Evolutionary conservation across 2,797 vertebrate genomes (phyloP).

Genomic region (Microctenopoma steveboyesi): DNA sequence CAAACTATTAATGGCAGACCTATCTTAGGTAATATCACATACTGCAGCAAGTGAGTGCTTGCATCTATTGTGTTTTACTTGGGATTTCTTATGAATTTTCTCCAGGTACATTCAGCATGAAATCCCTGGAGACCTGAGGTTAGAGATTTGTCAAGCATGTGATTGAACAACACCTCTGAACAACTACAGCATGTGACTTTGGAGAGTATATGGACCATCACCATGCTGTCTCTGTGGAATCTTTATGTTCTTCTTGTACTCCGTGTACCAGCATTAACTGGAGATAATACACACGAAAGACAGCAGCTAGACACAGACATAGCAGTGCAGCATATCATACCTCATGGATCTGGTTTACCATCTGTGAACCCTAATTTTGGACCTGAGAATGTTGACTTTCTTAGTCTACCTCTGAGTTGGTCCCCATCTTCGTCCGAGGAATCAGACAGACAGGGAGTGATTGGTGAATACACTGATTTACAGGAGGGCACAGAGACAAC

Average conservation of each 20-base stretch:
- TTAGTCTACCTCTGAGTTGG: conserved; percentile 57
- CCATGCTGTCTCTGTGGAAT: conserved; percentile 70
- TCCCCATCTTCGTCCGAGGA: conserved; percentile 51
- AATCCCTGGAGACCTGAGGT: conserved; percentile 33
- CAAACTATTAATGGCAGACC: conserved; percentile 12
- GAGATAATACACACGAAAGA: conserved; percentile 41
- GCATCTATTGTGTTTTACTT: not conserved
- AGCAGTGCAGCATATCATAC: conserved; percentile 20
- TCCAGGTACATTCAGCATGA: conserved; percentile 53
- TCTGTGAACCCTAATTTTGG: conserved; percentile 24
- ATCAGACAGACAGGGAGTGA: conserved; percentile 62
- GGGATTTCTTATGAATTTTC: conserved; percentile 22
- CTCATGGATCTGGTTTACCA: conserved; percentile 30
- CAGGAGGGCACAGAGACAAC: conserved; percentile 50
- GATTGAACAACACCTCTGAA: conserved; percentile 36
- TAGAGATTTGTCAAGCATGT: conserved; percentile 48
- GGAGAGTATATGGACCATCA: conserved; percentile 42
- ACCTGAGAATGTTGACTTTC: conserved; percentile 49
- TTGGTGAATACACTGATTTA: conserved; percentile 74
- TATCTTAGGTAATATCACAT: not conserved
- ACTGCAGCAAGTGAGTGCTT: not conserved
- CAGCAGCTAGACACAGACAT: conserved; percentile 36
- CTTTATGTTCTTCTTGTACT: conserved; percentile 61
- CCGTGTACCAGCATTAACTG: conserved; percentile 33
- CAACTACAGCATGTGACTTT: conserved; percentile 65